Evolutionary conservation across 64 coral and sea anemone species (phyloP).

Genomic region (Cladopsammia gracilis): DNA sequence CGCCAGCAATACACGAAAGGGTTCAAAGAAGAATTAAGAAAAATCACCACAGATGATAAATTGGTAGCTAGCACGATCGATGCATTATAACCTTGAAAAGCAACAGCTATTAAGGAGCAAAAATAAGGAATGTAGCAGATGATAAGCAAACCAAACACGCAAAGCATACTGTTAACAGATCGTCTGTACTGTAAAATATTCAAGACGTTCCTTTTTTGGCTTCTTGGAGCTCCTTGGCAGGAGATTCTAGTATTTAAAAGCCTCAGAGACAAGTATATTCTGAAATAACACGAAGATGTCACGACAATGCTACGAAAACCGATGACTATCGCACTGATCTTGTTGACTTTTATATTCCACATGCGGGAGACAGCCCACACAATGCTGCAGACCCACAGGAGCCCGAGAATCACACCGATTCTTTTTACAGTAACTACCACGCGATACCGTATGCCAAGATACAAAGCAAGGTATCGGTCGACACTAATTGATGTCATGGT

Average conservation of each 20-base stretch:
- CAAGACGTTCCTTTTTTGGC: neutral
- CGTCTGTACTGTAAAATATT: conserved; percentile 18
- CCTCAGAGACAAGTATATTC: conserved; percentile 28
- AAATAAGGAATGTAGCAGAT: conserved; percentile 55
- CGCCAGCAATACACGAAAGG: conserved; percentile 66
- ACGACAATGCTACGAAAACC: neutral
- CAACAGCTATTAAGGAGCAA: neutral
- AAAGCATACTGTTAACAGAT: conserved; percentile 37
- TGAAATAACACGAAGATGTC: conserved; percentile 33
- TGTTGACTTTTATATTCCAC: neutral
- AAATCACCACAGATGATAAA: conserved; percentile 16
- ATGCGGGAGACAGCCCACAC: conserved; percentile 6
- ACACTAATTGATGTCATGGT: conserved; percentile 46
- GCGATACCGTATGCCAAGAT: neutral
- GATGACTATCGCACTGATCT: neutral
- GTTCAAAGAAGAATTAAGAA: conserved; percentile 49
- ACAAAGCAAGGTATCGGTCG: conserved; percentile 52
- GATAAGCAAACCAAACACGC: conserved; percentile 38
- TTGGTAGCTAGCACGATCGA: conserved; percentile 34
- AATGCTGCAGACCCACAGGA: neutral
- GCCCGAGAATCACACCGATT: neutral
- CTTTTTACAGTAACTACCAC: conserved; percentile 18
- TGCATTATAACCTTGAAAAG: conserved; percentile 16
- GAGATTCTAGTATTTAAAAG: neutral
- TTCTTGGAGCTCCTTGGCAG: neutral